Percentiles rank a stretch among this genome's conserved stretches.
Evolutionary conservation across 2,888 invertebrate genomes (phyloP).

Genomic region (Liodrosophila aerea): DNA sequence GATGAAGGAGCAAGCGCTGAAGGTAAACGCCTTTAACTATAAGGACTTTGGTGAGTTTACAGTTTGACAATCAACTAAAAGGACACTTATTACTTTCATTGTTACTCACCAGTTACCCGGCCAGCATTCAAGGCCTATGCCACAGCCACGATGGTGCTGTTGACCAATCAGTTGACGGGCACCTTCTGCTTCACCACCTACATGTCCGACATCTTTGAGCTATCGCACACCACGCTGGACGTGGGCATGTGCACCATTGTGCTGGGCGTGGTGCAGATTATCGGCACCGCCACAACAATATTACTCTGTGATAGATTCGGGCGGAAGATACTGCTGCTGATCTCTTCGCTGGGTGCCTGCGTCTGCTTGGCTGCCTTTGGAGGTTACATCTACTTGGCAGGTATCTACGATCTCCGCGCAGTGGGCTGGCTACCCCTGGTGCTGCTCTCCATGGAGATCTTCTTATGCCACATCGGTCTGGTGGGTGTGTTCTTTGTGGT

Average conservation of each 20-base stretch:
- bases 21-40: slow-evolving; percentile 33
- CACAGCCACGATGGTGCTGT: slow-evolving; percentile 50
- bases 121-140: slow-evolving; percentile 59
- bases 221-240: slow-evolving; percentile 61
- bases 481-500: slow-evolving; percentile 71
- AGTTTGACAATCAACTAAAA: too few relatives aligned
- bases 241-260: slow-evolving; percentile 73
- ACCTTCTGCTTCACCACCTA: slow-evolving; percentile 71
- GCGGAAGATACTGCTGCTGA: slow-evolving; percentile 66
- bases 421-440: slow-evolving; percentile 68
- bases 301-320: slow-evolving; percentile 71
- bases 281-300: slow-evolving; percentile 65
- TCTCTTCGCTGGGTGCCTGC: slow-evolving; percentile 61
- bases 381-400: slow-evolving; percentile 49
- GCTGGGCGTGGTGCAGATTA: slow-evolving; percentile 70
- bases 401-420: slow-evolving; percentile 17
- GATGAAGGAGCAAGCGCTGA: slow-evolving; percentile 40
- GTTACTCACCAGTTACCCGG: slow-evolving; percentile 44
- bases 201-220: slow-evolving; percentile 67
- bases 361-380: slow-evolving; percentile 64
- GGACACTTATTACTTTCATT: background rate
- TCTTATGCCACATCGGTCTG: slow-evolving; percentile 71
- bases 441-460: slow-evolving; percentile 63
- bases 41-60: slow-evolving; percentile 78
- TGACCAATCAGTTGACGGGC: slow-evolving; percentile 64